A percentile compares a stretch with the other conserved stretches of the same genome.
These are phyloP conservation scores for Nomada flava DNA, from an alignment of 2,888 invertebrate genomes.

Conservation along the genomic window DNA sequence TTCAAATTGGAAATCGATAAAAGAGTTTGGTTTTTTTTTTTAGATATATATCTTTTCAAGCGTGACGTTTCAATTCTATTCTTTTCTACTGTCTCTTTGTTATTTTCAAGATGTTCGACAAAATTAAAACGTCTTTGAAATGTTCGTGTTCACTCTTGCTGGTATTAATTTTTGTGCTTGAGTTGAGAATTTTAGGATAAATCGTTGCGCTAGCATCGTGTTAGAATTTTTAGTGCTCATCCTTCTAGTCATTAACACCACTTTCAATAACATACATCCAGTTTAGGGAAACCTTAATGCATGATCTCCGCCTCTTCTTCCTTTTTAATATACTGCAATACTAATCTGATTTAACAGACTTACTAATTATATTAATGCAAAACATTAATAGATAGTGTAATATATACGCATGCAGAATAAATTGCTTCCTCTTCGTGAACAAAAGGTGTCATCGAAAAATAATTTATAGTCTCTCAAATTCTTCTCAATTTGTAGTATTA, in stretches of 20 bases:
- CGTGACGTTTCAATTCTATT: not conserved
- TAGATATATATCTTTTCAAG: no score
- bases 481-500: not conserved
- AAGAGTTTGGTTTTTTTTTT: no score
- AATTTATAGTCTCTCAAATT: not conserved
- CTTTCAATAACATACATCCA: constrained; percentile 4
- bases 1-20: no score
- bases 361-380: not conserved
- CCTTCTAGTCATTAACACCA: constrained; percentile 4
- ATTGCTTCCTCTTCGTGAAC: not conserved
- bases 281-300: not conserved
- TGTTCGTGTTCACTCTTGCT: not conserved
- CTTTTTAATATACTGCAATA: not conserved
- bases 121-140: not conserved
- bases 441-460: not conserved
- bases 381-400: not conserved
- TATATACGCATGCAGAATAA: not conserved
- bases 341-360: constrained; percentile 8
- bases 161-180: not conserved
- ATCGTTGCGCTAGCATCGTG: not conserved
- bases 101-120: not conserved
- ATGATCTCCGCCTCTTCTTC: constrained; percentile 17
- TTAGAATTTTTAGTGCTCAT: not conserved
- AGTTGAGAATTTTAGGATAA: constrained; percentile 4
- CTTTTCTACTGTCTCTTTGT: not conserved